A percentile compares a stretch with the other conserved stretches of the same genome.
These are phyloP conservation scores for Aurelia aurita complex sp. Pacific DNA, from an alignment of 30 jellyfish, hydroid and myxozoan genomes.

Conservation along the genomic window DNA sequence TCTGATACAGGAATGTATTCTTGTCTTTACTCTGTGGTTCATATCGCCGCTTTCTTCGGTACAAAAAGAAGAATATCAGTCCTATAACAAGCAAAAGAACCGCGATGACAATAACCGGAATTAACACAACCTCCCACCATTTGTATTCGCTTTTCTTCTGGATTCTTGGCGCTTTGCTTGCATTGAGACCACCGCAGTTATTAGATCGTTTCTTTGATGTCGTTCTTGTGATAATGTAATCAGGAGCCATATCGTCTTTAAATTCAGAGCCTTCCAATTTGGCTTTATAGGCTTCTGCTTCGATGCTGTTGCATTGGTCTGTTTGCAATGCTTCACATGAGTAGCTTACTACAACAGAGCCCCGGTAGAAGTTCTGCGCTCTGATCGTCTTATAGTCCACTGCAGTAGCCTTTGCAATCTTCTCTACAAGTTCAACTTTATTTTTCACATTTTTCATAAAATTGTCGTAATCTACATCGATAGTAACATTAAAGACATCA, in stretches of 20 bases:
- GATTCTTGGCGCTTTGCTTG: slow-evolving; percentile 5
- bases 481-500: slow-evolving; percentile 69
- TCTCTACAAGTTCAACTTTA: slow-evolving; percentile 65
- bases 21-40: slow-evolving; percentile 86
- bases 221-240: slow-evolving; percentile 40
- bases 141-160: slow-evolving; percentile 41
- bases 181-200: slow-evolving; percentile 29
- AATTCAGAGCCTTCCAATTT: slow-evolving; percentile 56
- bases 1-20: slow-evolving; percentile 67
- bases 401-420: slow-evolving; percentile 70
- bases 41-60: slow-evolving; percentile 79
- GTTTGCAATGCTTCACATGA: slow-evolving; percentile 46
- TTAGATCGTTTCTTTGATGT: slow-evolving; percentile 19
- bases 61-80: slow-evolving; percentile 76
- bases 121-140: slow-evolving; percentile 85
- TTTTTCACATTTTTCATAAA: slow-evolving; percentile 45
- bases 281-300: slow-evolving; percentile 64
- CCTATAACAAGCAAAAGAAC: slow-evolving; percentile 80
- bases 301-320: slow-evolving; percentile 70
- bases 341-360: slow-evolving; percentile 81
- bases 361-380: slow-evolving; percentile 57
- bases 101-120: slow-evolving; percentile 88
- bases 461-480: slow-evolving; percentile 55
- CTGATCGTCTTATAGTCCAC: slow-evolving; percentile 57
- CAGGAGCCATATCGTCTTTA: slow-evolving; percentile 63